Conservation (phyloP, 2,113 vertebrate species). For the Aplodontia rufa region DNA sequence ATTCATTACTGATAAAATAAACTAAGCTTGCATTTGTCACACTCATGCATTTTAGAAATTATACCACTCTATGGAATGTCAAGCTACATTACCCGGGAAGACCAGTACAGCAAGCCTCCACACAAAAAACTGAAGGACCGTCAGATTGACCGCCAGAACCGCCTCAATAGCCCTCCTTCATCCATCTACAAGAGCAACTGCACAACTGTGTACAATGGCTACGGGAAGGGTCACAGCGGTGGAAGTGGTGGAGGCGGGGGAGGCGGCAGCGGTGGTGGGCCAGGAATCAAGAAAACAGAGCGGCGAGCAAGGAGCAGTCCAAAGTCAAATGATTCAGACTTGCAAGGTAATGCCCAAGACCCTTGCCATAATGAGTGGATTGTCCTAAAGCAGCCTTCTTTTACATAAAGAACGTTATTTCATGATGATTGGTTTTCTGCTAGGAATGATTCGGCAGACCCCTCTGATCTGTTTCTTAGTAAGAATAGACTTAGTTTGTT, state of each 20-base stretch:
- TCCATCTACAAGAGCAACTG: constrained; percentile 92
- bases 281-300: constrained; percentile 90
- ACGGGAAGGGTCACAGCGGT: constrained; percentile 87
- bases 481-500: background rate
- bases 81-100: constrained; percentile 94
- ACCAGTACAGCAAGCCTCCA: constrained; percentile 95
- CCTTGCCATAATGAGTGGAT: background rate
- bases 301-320: constrained; percentile 94
- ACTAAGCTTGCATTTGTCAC: constrained; percentile 47
- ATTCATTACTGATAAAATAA: background rate
- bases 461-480: constrained; percentile 4
- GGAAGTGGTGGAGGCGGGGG: constrained; percentile 78
- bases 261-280: constrained; percentile 82
- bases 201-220: constrained; percentile 91
- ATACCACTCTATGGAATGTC: constrained; percentile 98
- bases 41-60: constrained; percentile 87
- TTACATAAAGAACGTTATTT: background rate
- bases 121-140: constrained; percentile 96
- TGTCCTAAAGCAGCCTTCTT: background rate
- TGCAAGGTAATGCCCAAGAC: constrained; percentile 84
- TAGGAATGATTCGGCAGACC: background rate
- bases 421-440: background rate
- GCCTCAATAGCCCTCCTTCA: constrained; percentile 94
- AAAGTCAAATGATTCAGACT: constrained; percentile 90
- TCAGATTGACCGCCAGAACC: constrained; percentile 95